phyloP scores from a whole-genome alignment of 2,888 invertebrate genomes.

The Podabrus alpinus region DNA sequence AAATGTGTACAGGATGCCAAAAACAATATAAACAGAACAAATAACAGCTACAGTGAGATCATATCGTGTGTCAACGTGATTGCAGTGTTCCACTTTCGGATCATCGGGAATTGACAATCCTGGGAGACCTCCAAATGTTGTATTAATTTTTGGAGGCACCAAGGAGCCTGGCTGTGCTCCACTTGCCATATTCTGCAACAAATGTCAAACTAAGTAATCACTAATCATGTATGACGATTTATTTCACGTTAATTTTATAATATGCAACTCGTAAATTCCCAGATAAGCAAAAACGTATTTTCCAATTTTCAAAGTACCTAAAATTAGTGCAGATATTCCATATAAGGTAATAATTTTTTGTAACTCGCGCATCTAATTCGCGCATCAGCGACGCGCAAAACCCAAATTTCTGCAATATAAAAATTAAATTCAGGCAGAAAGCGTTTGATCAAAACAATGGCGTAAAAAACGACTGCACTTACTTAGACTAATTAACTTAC shows the following conservation, averaged over 20 bases:
- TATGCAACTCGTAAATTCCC: neutral
- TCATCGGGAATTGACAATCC: conserved; percentile 47
- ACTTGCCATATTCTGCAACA: conserved; percentile 48
- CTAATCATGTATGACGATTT: too few relatives aligned
- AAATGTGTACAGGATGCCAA: conserved; percentile 82
- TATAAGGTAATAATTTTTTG: too few relatives aligned
- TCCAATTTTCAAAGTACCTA: neutral
- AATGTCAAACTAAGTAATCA: too few relatives aligned
- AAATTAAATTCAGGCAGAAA: too few relatives aligned
- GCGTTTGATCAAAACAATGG: neutral
- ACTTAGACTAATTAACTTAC: neutral
- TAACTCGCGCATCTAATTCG: too few relatives aligned
- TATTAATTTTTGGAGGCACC: conserved; percentile 58
- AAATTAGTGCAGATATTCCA: too few relatives aligned
- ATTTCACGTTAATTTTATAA: neutral
- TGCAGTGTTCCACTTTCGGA: conserved; percentile 58
- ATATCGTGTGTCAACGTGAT: conserved; percentile 65
- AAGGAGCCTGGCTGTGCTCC: conserved; percentile 63
- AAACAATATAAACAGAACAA: conserved; percentile 74
- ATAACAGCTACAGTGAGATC: conserved; percentile 68
- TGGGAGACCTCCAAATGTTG: conserved; percentile 47
- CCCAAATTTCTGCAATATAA: too few relatives aligned
- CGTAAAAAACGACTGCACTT: neutral
- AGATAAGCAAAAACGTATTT: neutral
- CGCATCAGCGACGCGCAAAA: neutral